Evolutionary conservation across 2,888 invertebrate genomes (phyloP).

Genomic region (Pheosia tremula): DNA sequence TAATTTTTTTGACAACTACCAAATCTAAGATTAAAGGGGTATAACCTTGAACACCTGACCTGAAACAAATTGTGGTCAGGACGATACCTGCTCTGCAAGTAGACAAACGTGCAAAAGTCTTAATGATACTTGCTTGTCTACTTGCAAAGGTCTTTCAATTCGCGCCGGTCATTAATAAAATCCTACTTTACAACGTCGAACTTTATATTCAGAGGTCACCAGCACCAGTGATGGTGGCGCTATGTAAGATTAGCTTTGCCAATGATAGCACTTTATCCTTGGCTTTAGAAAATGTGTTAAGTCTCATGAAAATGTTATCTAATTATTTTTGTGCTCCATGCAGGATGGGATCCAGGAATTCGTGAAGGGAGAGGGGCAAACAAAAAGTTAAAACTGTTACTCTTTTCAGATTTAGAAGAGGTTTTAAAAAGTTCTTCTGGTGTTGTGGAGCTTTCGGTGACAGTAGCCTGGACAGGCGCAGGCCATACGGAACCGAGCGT

Average conservation of each 20-base stretch:
- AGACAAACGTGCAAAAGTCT: not conserved
- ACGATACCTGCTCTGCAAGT: conserved; percentile 8
- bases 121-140: conserved; percentile 14
- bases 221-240: too few species aligned
- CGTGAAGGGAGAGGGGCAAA: too few species aligned
- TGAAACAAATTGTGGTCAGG: conserved; percentile 16
- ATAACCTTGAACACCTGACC: conserved; percentile 15
- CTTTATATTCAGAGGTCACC: not conserved
- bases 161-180: not conserved
- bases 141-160: conserved; percentile 9
- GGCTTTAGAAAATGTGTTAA: not conserved
- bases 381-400: conserved; percentile 28
- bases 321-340: too few species aligned
- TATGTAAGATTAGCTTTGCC: too few species aligned
- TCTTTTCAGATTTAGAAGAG: conserved; percentile 91
- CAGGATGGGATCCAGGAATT: too few species aligned
- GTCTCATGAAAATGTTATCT: too few species aligned
- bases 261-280: not conserved
- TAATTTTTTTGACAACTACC: not conserved
- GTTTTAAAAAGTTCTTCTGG: conserved; percentile 96
- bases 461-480: conserved; percentile 88
- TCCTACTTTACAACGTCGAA: not conserved
- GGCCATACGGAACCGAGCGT: conserved; percentile 90
- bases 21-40: conserved; percentile 3
- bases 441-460: conserved; percentile 91